phyloP scores from a whole-genome alignment of 1,140 invertebrate species.

The Triops cancriformis region DNA sequence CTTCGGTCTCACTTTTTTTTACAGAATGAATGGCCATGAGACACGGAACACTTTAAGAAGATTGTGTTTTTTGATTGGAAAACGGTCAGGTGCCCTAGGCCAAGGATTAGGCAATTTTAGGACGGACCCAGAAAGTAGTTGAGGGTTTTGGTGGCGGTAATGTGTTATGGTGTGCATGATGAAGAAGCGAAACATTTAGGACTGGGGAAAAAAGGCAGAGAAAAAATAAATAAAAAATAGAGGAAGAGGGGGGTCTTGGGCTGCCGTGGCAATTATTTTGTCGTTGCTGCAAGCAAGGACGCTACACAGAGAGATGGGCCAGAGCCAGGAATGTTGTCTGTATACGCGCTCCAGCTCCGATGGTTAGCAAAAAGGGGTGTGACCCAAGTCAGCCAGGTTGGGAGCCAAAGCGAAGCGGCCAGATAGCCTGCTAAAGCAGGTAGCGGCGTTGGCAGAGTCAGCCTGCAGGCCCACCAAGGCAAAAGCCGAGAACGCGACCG shows the following conservation, averaged over 20 bases:
- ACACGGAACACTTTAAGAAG: not conserved
- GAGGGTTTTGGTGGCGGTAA: not conserved
- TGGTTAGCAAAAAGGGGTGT: not conserved
- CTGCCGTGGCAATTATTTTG: not conserved
- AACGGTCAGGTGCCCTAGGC: not conserved
- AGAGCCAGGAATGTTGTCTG: not conserved
- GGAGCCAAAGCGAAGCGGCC: not conserved
- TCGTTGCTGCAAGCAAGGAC: conserved; percentile 12
- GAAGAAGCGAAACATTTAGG: not conserved
- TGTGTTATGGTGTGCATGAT: not conserved
- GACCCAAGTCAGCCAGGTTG: too few species aligned
- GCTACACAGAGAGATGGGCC: not conserved
- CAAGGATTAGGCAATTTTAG: not conserved
- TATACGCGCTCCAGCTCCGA: not conserved
- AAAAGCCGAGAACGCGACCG: not conserved
- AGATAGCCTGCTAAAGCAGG: not conserved
- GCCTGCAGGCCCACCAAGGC: not conserved
- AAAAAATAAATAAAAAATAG: not conserved
- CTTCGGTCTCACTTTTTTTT: not conserved
- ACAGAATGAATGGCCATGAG: not conserved
- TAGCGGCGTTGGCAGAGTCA: not conserved
- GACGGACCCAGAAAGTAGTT: not conserved
- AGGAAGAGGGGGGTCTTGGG: not conserved
- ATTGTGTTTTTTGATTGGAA: not conserved
- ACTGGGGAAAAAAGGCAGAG: not conserved